Percentiles rank a stretch among this genome's conserved stretches.
Evolutionary conservation across 2,113 vertebrate species (phyloP).

Genomic region (Setophaga petechia): DNA sequence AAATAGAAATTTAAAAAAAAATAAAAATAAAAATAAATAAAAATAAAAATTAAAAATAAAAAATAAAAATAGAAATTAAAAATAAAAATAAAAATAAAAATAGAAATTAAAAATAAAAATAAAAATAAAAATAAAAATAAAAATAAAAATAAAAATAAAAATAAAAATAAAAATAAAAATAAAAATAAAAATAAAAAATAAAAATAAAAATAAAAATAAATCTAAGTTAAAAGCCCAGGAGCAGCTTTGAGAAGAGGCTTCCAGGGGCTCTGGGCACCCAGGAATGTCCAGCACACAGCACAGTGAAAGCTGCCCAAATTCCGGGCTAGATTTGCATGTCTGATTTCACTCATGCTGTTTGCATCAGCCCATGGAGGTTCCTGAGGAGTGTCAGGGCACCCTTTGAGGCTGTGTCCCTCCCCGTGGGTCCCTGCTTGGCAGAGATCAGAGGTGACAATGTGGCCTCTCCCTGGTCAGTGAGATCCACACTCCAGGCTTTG

Average conservation of each 20-base stretch:
- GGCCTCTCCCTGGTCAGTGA: neutral
- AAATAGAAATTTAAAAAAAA: no score
- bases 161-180: neutral
- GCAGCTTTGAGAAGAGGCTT: neutral
- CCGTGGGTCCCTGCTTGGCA: neutral
- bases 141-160: neutral
- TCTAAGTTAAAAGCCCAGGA: neutral
- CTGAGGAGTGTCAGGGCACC: neutral
- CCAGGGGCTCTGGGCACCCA: neutral
- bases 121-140: neutral
- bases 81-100: neutral
- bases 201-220: neutral
- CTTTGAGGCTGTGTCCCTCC: fast-evolving
- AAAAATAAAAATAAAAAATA: no score
- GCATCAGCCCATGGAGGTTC: neutral
- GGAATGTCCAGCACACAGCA: fast-evolving
- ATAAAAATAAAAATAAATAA: neutral
- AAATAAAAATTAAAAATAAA: neutral
- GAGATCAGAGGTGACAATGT: neutral
- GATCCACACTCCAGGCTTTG: neutral
- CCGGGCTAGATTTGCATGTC: neutral
- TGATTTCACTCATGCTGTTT: neutral
- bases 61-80: no score
- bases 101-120: no score
- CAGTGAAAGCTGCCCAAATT: no score